Conservation (phyloP, 2,113 vertebrate genomes). For the Ammodytes dubius region DNA sequence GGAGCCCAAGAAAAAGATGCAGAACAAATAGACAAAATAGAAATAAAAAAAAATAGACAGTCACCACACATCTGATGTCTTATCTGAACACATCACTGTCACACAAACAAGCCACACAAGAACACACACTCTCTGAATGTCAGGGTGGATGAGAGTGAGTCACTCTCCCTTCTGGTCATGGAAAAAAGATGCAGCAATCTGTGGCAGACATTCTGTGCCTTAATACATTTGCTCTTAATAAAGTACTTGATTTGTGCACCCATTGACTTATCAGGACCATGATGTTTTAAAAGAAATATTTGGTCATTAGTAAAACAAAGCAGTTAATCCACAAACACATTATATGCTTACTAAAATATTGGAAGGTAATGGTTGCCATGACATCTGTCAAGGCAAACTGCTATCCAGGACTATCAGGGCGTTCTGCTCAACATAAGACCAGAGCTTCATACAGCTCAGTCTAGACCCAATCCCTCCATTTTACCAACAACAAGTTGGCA, state of each 20-base stretch:
- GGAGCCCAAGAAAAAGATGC: conserved; percentile 52
- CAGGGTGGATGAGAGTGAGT: conserved; percentile 73
- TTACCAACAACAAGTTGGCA: not conserved
- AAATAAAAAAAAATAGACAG: conserved; percentile 47
- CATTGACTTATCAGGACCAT: not conserved
- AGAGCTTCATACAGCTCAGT: not conserved
- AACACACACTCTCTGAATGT: conserved; percentile 55
- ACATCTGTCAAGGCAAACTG: not conserved
- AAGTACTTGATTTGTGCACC: not conserved
- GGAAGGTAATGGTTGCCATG: not conserved
- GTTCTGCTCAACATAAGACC: not conserved
- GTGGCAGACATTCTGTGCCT: conserved; percentile 35
- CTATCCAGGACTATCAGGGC: not conserved
- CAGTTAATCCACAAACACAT: not conserved
- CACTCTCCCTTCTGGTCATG: conserved; percentile 73
- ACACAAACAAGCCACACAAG: conserved; percentile 60
- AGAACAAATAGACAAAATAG: conserved; percentile 11
- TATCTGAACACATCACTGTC: conserved; percentile 70
- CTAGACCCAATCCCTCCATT: not conserved
- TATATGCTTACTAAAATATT: not conserved
- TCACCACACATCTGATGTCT: conserved; percentile 71
- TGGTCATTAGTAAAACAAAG: not conserved
- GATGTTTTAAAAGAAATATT: not conserved
- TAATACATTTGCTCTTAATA: conserved; percentile 32
- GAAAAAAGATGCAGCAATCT: conserved; percentile 50